Evolutionary conservation across 2,888 invertebrate species (phyloP).

Genomic region (Plagiodera versicolora): DNA sequence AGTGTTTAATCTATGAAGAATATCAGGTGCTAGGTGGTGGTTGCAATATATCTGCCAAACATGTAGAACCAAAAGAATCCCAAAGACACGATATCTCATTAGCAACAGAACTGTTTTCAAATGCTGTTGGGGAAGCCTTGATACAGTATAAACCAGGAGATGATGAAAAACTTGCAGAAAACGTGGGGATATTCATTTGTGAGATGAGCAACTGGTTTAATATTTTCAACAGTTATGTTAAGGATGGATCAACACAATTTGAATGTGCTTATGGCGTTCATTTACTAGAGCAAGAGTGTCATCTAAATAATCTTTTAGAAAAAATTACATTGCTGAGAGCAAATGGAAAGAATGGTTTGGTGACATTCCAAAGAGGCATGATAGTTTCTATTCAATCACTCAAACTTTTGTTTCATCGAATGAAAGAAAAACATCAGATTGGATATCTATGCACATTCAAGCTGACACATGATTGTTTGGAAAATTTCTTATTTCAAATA

Average conservation of each 20-base stretch:
- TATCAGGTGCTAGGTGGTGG: slow-evolving; percentile 22
- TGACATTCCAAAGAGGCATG: slow-evolving; percentile 33
- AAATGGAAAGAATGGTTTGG: slow-evolving; percentile 25
- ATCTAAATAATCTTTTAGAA: slow-evolving; percentile 27
- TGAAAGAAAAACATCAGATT: slow-evolving; percentile 4
- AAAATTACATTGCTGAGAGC: slow-evolving; percentile 25
- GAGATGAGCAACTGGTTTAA: slow-evolving; percentile 37
- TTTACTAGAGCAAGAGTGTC: slow-evolving; percentile 25
- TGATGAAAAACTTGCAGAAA: slow-evolving; percentile 10
- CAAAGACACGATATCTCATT: slow-evolving; percentile 34
- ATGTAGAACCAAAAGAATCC: slow-evolving; percentile 28
- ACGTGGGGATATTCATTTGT: slow-evolving; percentile 17
- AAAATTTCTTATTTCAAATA: slow-evolving; percentile 12
- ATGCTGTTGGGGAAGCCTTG: slow-evolving; percentile 34
- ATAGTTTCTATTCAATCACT: slow-evolving; percentile 11
- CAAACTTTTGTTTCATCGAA: slow-evolving; percentile 4
- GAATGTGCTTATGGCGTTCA: slow-evolving; percentile 31
- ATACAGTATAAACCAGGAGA: slow-evolving; percentile 23
- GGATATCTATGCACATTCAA: slow-evolving; percentile 10
- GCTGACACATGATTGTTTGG: slow-evolving; percentile 7
- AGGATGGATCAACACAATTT: slow-evolving; percentile 7
- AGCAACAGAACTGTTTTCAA: slow-evolving; percentile 37
- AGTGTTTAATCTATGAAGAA: slow-evolving; percentile 13
- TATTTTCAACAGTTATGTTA: slow-evolving; percentile 31
- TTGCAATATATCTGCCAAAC: slow-evolving; percentile 22